These are phyloP conservation scores for Gymnoscopelus braueri DNA, from an alignment of 2,797 vertebrate genomes.

Conservation along the genomic window DNA sequence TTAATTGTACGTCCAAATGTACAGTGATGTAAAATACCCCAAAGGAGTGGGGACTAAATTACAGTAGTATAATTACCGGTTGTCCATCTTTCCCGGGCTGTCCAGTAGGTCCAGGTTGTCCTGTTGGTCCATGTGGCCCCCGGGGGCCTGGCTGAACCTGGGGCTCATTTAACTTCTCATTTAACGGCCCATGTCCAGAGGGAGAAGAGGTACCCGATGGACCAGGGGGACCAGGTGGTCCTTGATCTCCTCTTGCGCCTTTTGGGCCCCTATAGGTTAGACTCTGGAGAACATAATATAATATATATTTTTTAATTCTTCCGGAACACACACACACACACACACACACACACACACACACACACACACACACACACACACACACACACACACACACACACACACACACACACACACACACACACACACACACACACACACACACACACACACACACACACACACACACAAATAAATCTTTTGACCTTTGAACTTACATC, in stretches of 20 bases:
- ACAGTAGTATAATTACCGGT: conserved; percentile 40
- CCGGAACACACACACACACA: too few relatives aligned
- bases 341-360: too few relatives aligned
- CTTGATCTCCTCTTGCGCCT: conserved; percentile 74
- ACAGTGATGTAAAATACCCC: too few relatives aligned
- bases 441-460: too few relatives aligned
- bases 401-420: too few relatives aligned
- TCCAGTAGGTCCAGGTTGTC: conserved; percentile 54
- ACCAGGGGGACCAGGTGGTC: conserved; percentile 66
- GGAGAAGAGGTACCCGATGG: conserved; percentile 46
- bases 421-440: too few relatives aligned
- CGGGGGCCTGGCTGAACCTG: conserved; percentile 53
- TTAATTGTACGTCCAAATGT: too few relatives aligned
- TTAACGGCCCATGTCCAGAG: conserved; percentile 25
- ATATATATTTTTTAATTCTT: background rate
- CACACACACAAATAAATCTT: too few relatives aligned
- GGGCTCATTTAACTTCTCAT: background rate
- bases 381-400: too few relatives aligned
- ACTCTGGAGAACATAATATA: conserved; percentile 38
- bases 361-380: too few relatives aligned
- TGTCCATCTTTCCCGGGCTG: conserved; percentile 72
- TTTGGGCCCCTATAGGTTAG: conserved; percentile 51
- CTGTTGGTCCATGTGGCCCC: conserved; percentile 66
- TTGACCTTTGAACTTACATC: conserved; percentile 49
- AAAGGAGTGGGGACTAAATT: too few relatives aligned